Percentiles rank a stretch among this genome's conserved stretches.
Conservation (phyloP, 2,113 vertebrate genomes). For the Promerops cafer region DNA sequence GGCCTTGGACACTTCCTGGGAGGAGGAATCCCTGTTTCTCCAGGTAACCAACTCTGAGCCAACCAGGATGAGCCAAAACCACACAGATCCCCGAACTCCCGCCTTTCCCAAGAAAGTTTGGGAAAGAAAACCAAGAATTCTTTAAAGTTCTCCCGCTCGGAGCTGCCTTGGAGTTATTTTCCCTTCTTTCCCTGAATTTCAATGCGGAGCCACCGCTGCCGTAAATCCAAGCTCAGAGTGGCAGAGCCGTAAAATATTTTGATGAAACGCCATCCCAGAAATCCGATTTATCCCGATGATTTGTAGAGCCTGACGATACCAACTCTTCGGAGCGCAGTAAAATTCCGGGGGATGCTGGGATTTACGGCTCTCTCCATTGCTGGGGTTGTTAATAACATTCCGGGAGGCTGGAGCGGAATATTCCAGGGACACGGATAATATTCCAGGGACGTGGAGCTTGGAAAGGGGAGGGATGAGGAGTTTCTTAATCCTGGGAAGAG, state of each 20-base stretch:
- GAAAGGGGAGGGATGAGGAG: neutral
- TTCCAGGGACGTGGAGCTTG: neutral
- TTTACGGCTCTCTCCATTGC: neutral
- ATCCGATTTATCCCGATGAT: constrained; percentile 40
- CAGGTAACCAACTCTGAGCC: accelerated
- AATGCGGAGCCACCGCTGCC: neutral
- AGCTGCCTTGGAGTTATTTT: neutral
- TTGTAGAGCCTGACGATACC: constrained; percentile 48
- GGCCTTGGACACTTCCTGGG: neutral
- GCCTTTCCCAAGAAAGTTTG: neutral
- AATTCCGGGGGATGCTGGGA: constrained; percentile 5
- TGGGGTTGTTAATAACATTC: constrained; percentile 17
- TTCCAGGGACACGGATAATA: neutral
- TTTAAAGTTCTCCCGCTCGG: neutral
- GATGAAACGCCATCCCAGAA: constrained; percentile 55
- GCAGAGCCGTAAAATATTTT: constrained; percentile 56
- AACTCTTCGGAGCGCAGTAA: constrained; percentile 37
- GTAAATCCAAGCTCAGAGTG: constrained; percentile 36
- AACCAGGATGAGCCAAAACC: neutral
- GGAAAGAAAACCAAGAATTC: neutral
- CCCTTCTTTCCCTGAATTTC: neutral
- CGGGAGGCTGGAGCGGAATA: neutral
- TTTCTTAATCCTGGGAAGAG: neutral
- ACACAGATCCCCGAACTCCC: neutral
- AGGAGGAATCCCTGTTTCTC: neutral